Evolutionary conservation across 2,113 vertebrate species (phyloP).

Genomic region (Spea multiplicata): DNA sequence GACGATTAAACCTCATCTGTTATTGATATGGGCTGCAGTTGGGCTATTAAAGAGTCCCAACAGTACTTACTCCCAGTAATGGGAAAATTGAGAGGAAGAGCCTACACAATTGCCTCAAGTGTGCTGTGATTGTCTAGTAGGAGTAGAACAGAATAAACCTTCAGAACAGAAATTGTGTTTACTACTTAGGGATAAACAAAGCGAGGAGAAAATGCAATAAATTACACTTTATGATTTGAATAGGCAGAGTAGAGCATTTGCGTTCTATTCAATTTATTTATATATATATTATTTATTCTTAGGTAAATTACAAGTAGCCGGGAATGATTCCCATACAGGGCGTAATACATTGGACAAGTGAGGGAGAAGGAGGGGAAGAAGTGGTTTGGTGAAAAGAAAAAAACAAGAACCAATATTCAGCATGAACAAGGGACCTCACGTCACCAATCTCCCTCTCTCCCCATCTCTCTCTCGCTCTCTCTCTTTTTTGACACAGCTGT

Average conservation of each 20-base stretch:
- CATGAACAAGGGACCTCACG: slow-evolving; percentile 10
- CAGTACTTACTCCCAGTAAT: slow-evolving; percentile 87
- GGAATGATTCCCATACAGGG: slow-evolving; percentile 43
- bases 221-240: slow-evolving; percentile 65
- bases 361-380: slow-evolving; percentile 23
- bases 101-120: slow-evolving; percentile 80
- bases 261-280: slow-evolving; percentile 59
- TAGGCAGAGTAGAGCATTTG: slow-evolving; percentile 61
- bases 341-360: slow-evolving; percentile 35
- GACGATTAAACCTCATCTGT: slow-evolving; percentile 97
- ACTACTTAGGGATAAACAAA: slow-evolving; percentile 74
- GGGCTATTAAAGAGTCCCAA: slow-evolving; percentile 89
- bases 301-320: slow-evolving; percentile 18
- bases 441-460: slow-evolving; percentile 12
- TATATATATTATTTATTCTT: slow-evolving; percentile 58
- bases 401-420: slow-evolving; percentile 54
- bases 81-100: slow-evolving; percentile 84
- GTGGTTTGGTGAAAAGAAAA: slow-evolving; percentile 22
- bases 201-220: slow-evolving; percentile 63
- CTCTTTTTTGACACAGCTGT: slow-evolving; percentile 83
- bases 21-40: slow-evolving; percentile 95
- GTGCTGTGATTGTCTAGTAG: slow-evolving; percentile 72
- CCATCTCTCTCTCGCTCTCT: slow-evolving; percentile 41
- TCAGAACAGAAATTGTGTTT: slow-evolving; percentile 60
- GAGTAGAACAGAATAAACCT: slow-evolving; percentile 70